These are phyloP conservation scores for Caenorhabditis panamensis DNA, from an alignment of 2,888 invertebrate species.

Conservation along the genomic window DNA sequence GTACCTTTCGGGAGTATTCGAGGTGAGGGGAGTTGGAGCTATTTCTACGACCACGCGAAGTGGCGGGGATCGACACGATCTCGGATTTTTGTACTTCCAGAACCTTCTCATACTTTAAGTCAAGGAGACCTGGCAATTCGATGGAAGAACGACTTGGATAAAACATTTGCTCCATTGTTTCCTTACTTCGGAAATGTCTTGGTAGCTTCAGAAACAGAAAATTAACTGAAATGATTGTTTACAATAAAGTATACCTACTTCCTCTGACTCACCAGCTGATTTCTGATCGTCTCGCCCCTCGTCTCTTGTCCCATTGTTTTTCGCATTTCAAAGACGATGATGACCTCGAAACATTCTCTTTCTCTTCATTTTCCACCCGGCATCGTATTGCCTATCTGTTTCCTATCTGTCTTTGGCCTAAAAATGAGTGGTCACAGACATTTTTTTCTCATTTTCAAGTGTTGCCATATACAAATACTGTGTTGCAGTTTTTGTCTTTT, in stretches of 20 bases:
- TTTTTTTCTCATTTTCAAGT: too few relatives aligned
- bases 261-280: background rate
- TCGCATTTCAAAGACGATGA: background rate
- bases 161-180: background rate
- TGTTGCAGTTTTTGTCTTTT: too few relatives aligned
- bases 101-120: background rate
- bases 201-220: background rate
- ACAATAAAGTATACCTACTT: too few relatives aligned
- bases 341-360: background rate
- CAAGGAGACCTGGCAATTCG: background rate
- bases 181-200: background rate
- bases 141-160: background rate
- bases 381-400: background rate
- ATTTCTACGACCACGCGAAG: too few relatives aligned
- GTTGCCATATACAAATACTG: too few relatives aligned
- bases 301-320: background rate
- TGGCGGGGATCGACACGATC: too few relatives aligned
- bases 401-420: conserved; percentile 1
- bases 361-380: background rate
- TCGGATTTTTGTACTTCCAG: too few relatives aligned
- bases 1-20: conserved; percentile 19
- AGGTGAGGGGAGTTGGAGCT: background rate
- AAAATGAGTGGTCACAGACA: too few relatives aligned
- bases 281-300: background rate
- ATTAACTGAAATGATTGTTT: too few relatives aligned